These are phyloP conservation scores for Bombus sibiricus DNA, from an alignment of 1,140 invertebrate genomes.

Conservation along the genomic window DNA sequence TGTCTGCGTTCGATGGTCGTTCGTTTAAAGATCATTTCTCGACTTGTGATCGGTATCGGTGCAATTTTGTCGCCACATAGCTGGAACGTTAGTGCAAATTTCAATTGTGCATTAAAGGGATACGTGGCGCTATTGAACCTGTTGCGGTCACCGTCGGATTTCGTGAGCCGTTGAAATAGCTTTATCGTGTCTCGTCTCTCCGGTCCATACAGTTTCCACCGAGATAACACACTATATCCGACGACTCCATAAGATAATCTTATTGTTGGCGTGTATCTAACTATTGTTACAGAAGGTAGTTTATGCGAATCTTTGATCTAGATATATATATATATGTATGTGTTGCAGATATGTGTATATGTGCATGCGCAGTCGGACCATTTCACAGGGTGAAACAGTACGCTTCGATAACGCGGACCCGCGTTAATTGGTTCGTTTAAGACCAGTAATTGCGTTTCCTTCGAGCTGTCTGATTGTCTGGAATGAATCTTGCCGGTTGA, in stretches of 20 bases:
- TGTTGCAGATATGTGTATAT: neutral
- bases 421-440: conserved; percentile 37
- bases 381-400: neutral
- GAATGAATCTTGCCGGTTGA: conserved; percentile 16
- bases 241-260: conserved; percentile 45
- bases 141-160: conserved; percentile 46
- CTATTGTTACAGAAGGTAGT: conserved; percentile 43
- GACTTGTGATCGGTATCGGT: neutral
- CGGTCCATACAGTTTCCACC: conserved; percentile 41
- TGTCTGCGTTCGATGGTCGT: neutral
- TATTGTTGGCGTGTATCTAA: conserved; percentile 45
- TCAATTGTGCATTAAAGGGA: conserved; percentile 42
- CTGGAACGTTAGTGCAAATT: conserved; percentile 11
- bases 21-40: neutral
- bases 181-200: conserved; percentile 52
- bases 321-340: too few relatives aligned
- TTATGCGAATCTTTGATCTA: conserved; percentile 35
- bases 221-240: conserved; percentile 35
- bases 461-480: conserved; percentile 7
- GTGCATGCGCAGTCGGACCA: neutral
- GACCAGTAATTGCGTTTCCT: conserved; percentile 35
- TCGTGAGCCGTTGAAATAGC: conserved; percentile 43
- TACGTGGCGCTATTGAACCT: conserved; percentile 49
- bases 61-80: neutral
- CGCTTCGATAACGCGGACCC: neutral